Evolutionary conservation across 92 coral and sea anemone species (phyloP), one percentile per base, ranked within the genome.

Genomic region (Zoanthus sansibaricus): DNA sequence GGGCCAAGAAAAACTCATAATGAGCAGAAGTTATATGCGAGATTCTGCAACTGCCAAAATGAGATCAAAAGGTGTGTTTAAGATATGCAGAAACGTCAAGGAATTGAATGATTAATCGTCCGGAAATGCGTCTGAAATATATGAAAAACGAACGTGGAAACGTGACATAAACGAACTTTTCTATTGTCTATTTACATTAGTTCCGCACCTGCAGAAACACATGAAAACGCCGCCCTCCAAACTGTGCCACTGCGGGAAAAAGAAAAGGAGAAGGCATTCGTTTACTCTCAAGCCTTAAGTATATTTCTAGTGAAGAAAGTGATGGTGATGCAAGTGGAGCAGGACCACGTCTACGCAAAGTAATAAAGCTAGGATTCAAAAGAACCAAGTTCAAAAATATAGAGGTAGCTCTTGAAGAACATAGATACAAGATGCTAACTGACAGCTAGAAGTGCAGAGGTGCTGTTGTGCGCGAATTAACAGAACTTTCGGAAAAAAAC

Each of bases 401-500:
- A 1, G 16, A 14, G 69, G 16, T 4, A 3, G 69, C 32, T 62
- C 69, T 62, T 62, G 69, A 62, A 4, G 69, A 62, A 25, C 72
- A 67, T 18, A 67, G 37, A 18, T 12, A 12, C 21, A 42, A 51
- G 17, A 76, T 54, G 59, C 52, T 76, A 46, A 76, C 80, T 51
- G 66, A 54, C n/a, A 76, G 80, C 44, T 31, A 76, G 80, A 76
- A 54, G 30, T 48, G 33, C 30, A 76, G 47, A 45, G 67, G 67
- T 20, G 80, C 80, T 76, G 66, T 52, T 45, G 80, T 76, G 80
- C 66, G 67, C 8, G 21, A 76, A 54, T 30, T 67, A 76, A 76
- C 80, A 11, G 80, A 47, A 75, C 44, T 75, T 54, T 75, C 61
- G 16, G 79, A 75, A 75, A 75, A 16, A 46, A 76, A 25, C 80